Evolutionary conservation across 2,113 vertebrate genomes (phyloP).

Genomic region (Sciurus niger): DNA sequence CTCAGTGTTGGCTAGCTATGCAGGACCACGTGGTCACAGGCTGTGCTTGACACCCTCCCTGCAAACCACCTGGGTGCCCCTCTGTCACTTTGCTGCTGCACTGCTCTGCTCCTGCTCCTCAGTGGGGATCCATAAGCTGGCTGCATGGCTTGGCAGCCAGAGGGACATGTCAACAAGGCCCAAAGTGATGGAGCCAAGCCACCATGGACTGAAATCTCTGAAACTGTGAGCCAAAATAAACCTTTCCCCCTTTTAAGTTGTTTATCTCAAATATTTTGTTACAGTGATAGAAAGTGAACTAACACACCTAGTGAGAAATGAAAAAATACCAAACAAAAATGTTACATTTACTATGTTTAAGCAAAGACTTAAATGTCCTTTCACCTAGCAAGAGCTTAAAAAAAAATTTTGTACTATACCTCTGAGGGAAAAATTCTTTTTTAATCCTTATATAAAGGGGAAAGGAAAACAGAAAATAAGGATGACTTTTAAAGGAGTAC

Average conservation of each 20-base stretch:
- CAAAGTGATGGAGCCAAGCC: not conserved
- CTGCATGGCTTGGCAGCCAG: no score
- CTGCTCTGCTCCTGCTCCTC: no score
- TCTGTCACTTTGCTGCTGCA: no score
- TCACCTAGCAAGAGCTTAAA: not conserved
- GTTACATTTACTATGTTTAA: not conserved
- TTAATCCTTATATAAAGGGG: not conserved
- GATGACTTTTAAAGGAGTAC: not conserved
- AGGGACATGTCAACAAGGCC: not conserved
- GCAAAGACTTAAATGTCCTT: constrained; percentile 36
- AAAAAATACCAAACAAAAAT: not conserved
- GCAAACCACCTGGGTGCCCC: no score
- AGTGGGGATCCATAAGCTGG: no score
- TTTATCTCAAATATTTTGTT: not conserved
- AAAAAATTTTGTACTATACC: not conserved
- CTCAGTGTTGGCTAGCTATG: no score
- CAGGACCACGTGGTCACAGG: no score
- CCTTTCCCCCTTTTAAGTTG: not conserved
- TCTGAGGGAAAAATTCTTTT: not conserved
- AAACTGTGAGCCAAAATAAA: not conserved
- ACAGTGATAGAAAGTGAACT: not conserved
- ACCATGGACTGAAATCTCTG: not conserved
- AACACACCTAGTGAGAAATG: not conserved
- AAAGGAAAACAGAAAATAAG: not conserved
- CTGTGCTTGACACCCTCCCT: no score